Evolutionary conservation across 2,888 invertebrate genomes (phyloP), one percentile per base, ranked within the genome.

Genomic region (Gymnocheta viridis): DNA sequence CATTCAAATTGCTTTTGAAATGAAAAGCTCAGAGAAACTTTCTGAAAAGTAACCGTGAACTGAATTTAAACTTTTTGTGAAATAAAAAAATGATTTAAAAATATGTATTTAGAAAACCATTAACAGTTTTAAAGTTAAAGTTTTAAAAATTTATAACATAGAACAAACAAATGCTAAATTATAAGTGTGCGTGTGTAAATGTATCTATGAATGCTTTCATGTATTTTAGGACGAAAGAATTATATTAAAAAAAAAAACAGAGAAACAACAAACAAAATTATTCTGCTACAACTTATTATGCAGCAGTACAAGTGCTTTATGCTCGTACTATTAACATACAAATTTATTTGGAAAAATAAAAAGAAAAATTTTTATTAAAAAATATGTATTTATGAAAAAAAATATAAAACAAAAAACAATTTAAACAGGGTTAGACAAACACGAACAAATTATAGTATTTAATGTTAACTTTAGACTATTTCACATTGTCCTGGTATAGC

Each of bases 1-100:
- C 17, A 62, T 73, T 73, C 38, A 62, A 38, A 62, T 62, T 73
- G 38, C 60, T 14, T 62, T 44, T 47, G 32, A 60, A 35, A 7
- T 17, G 19, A 29, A 47, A 47, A 47, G n/a, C 10, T 38, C 14
- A 17, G 4, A n/a, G 60, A 14, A 62, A 62, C 12, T 7, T 29
- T 29, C 14, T 29, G 22, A 27, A n/a, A 54, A 3, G n/a, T 29
- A 29, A 29, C 4, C 5, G 24, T 51, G 51, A 51, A 51, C 24
- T 51, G 2, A 2, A 22, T 47, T 47, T 19, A 47, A 22, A 10
- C 14, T 19, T 47, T 19, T 47, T 4, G 1, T 19, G 3, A 17
- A 17, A 44, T 22, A 49, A 22, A 49, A 22, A 22, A 22, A 10
- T 49, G 10, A 22, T 49, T 44, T 44, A 17, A 47, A 47, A 47